phyloP scores from a whole-genome alignment of 2,797 vertebrate genomes.

The Lepilemur ruficaudatus region DNA sequence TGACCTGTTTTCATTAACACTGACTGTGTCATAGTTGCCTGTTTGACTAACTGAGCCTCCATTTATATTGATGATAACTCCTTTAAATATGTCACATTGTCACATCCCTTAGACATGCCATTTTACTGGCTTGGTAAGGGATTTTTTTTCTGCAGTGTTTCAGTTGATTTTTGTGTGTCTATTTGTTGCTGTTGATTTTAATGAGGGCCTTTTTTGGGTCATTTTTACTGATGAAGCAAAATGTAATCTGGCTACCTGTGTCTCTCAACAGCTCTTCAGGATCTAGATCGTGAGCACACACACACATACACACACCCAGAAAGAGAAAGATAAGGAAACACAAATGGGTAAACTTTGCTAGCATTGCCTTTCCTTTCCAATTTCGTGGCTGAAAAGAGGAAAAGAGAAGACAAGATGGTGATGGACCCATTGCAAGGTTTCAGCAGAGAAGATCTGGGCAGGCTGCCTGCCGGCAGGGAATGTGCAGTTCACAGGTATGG shows the following conservation, averaged over 20 bases:
- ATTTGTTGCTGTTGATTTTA: neutral
- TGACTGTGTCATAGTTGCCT: neutral
- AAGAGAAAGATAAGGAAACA: neutral
- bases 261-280: neutral
- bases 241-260: neutral
- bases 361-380: neutral
- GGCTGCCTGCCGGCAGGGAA: neutral
- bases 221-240: neutral
- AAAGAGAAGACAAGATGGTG: neutral
- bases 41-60: neutral
- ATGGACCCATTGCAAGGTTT: neutral
- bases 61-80: neutral
- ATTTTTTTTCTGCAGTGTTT: neutral
- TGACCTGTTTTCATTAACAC: neutral
- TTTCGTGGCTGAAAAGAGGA: neutral
- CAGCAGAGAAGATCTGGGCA: neutral
- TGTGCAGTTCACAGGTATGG: constrained; percentile 1
- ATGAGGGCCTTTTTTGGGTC: neutral
- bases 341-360: neutral
- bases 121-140: neutral
- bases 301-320: neutral
- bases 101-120: neutral
- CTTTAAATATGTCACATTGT: neutral
- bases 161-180: neutral
- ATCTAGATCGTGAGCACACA: neutral